phyloP scores from a whole-genome alignment of 2,797 vertebrate species.

The Labeo calbasu region DNA sequence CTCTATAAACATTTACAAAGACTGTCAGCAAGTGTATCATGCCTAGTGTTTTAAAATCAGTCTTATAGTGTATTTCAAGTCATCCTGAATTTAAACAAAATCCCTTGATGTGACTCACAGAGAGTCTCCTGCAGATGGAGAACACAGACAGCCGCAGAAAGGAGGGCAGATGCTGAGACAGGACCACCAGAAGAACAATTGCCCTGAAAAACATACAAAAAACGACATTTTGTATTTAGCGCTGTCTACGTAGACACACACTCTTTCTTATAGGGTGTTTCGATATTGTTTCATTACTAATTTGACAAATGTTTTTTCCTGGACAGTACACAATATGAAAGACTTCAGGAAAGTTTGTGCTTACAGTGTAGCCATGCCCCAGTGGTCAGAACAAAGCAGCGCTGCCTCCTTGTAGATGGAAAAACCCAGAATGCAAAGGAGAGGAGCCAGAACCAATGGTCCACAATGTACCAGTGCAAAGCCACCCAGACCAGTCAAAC shows the following conservation, averaged over 20 bases:
- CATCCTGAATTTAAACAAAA: neutral
- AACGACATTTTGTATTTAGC: neutral
- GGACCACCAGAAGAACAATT: constrained; percentile 75
- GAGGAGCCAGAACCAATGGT: constrained; percentile 84
- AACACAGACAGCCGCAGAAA: constrained; percentile 45
- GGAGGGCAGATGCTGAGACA: constrained; percentile 81
- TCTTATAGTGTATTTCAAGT: neutral
- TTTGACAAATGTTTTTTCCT: neutral
- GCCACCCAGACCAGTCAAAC: constrained; percentile 73
- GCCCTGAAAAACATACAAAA: constrained; percentile 69
- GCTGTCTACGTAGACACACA: neutral
- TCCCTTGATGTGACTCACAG: constrained; percentile 68
- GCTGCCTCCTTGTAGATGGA: constrained; percentile 82
- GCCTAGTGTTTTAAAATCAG: neutral
- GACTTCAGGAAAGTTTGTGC: constrained; percentile 18
- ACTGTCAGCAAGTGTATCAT: neutral
- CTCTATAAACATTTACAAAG: neutral
- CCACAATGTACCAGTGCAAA: constrained; percentile 71
- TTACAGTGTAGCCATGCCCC: constrained; percentile 82
- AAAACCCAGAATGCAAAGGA: constrained; percentile 82
- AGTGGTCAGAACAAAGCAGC: constrained; percentile 81
- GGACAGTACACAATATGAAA: neutral
- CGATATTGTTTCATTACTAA: neutral
- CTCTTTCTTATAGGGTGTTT: neutral
- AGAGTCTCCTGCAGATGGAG: constrained; percentile 74